Percentiles rank a stretch among this genome's conserved stretches.
Conservation (phyloP, 30 jellyfish, hydroid and myxozoan genomes). For the Turritopsis dohrnii region DNA sequence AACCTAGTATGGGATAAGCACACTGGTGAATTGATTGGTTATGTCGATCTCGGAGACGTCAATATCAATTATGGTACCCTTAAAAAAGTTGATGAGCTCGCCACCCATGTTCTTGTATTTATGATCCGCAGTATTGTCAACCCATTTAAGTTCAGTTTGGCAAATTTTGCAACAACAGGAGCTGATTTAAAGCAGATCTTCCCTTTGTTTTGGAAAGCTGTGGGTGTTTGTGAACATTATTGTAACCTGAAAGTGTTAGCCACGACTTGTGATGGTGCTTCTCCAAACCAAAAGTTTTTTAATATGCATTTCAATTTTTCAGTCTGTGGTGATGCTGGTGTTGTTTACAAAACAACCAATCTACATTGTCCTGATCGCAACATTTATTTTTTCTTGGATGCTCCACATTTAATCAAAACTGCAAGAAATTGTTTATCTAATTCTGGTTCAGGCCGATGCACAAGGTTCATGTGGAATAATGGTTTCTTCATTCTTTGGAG, state of each 20-base stretch:
- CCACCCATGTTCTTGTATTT: constrained; percentile 48
- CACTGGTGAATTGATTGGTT: constrained; percentile 54
- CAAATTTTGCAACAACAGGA: constrained; percentile 51
- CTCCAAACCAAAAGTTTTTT: constrained; percentile 41
- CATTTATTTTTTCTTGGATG: not conserved
- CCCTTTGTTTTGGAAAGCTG: constrained; percentile 60
- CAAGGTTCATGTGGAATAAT: not conserved
- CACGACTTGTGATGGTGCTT: constrained; percentile 54
- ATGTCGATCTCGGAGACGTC: constrained; percentile 54
- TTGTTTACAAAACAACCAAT: constrained; percentile 1
- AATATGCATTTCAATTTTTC: not conserved
- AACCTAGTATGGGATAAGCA: constrained; percentile 70
- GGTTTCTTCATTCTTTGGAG: constrained; percentile 19
- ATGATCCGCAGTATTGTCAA: constrained; percentile 43
- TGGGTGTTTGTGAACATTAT: constrained; percentile 16
- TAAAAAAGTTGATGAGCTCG: constrained; percentile 38
- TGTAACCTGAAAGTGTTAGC: constrained; percentile 20
- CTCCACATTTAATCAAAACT: constrained; percentile 16
- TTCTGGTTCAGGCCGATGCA: constrained; percentile 19
- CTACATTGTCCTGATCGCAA: not conserved
- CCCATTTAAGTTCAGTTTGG: constrained; percentile 38
- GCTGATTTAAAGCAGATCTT: constrained; percentile 30
- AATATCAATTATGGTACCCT: constrained; percentile 35
- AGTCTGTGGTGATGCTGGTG: not conserved
- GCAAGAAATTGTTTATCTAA: constrained; percentile 9